phyloP scores from a whole-genome alignment of 2,797 vertebrate genomes.

The Orientallactaga sibirica region DNA sequence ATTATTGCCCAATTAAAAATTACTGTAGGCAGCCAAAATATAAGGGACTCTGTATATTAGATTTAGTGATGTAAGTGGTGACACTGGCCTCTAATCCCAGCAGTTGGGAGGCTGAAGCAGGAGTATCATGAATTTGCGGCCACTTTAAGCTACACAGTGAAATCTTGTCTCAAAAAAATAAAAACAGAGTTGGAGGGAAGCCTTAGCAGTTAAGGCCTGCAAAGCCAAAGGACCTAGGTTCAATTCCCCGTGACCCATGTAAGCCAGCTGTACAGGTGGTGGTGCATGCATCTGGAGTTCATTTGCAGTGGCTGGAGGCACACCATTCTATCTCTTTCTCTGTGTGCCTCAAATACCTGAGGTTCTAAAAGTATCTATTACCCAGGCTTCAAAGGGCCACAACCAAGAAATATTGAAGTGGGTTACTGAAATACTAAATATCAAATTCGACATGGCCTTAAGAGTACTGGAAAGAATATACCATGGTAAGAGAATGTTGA shows the following conservation, averaged over 20 bases:
- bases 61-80: not conserved
- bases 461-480: conserved; percentile 29
- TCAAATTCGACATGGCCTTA: conserved; percentile 46
- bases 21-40: conserved; percentile 26
- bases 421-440: conserved; percentile 59
- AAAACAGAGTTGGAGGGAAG: too few relatives aligned
- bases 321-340: too few relatives aligned
- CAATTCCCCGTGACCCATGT: too few relatives aligned
- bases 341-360: not conserved
- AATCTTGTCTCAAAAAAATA: not conserved
- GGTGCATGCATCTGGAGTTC: too few relatives aligned
- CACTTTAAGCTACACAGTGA: not conserved
- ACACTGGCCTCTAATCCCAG: not conserved
- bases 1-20: conserved; percentile 45
- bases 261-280: too few relatives aligned
- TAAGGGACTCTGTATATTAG: conserved; percentile 29
- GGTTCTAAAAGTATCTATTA: conserved; percentile 54
- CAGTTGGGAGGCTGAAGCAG: not conserved
- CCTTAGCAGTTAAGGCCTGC: too few relatives aligned
- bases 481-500: not conserved
- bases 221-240: too few relatives aligned
- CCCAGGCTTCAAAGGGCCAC: conserved; percentile 37
- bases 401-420: not conserved
- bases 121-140: not conserved
- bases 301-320: too few relatives aligned